Evolutionary conservation across 2,888 invertebrate genomes (phyloP).

Genomic region (Penaeus monodon): DNA sequence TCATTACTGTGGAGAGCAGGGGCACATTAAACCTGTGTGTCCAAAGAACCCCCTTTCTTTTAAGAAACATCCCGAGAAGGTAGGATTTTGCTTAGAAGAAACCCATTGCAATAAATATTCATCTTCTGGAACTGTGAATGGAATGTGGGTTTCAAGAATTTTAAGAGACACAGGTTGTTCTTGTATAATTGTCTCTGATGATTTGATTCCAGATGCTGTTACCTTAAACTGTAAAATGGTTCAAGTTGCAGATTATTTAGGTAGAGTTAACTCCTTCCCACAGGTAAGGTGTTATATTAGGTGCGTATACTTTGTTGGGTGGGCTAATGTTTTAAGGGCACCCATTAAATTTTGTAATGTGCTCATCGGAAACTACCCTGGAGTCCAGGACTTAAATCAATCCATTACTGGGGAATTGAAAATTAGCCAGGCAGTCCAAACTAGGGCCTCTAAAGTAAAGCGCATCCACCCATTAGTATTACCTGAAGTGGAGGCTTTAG

Average conservation of each 20-base stretch:
- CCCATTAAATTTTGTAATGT: slow-evolving; percentile 14
- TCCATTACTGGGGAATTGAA: no score
- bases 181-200: no score
- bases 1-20: neutral
- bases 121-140: no score
- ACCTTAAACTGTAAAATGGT: no score
- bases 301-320: neutral
- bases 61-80: neutral
- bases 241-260: neutral
- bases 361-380: neutral
- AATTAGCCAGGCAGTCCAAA: neutral
- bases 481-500: neutral
- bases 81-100: neutral
- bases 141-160: no score
- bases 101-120: no score
- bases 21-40: neutral
- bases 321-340: slow-evolving; percentile 5
- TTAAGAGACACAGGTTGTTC: no score
- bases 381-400: neutral
- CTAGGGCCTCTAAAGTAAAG: neutral
- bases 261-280: neutral
- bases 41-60: slow-evolving; percentile 17
- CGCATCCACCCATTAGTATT: neutral
- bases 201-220: no score
- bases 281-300: neutral